Percentiles rank a stretch among this genome's conserved stretches.
Evolutionary conservation across 1,140 invertebrate species (phyloP).

Genomic region (Elysia chlorotica): DNA sequence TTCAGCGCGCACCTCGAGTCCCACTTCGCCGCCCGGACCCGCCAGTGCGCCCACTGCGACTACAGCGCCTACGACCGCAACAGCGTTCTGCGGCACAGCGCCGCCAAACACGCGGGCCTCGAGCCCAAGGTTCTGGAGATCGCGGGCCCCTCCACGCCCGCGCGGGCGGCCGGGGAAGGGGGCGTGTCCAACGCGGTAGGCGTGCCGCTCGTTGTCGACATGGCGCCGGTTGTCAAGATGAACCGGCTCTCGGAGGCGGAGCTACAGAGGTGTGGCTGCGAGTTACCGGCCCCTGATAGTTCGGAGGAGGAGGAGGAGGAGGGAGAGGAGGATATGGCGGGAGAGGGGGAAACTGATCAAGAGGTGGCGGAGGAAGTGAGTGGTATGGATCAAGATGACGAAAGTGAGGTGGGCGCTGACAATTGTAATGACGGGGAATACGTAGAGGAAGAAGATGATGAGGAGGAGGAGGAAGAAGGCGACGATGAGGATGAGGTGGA

Average conservation of each 20-base stretch:
- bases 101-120: neutral
- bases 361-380: neutral
- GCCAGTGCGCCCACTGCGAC: constrained; percentile 28
- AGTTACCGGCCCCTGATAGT: neutral
- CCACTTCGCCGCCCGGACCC: constrained; percentile 16
- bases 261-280: neutral
- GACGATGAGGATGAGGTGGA: neutral
- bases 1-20: constrained; percentile 24
- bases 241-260: constrained; percentile 9
- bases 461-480: neutral
- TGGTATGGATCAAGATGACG: neutral
- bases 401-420: neutral
- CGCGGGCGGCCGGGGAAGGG: neutral
- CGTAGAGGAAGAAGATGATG: constrained; percentile 6
- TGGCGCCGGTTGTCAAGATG: constrained; percentile 16
- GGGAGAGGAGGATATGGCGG: neutral
- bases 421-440: neutral
- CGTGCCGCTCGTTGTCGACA: constrained; percentile 7
- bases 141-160: neutral
- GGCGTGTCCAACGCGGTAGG: neutral
- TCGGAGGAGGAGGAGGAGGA: too few species aligned
- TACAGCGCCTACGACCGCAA: constrained; percentile 22
- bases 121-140: constrained; percentile 18
- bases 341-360: constrained; percentile 3
- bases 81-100: constrained; percentile 12